Evolutionary conservation across 2,888 invertebrate species (phyloP).

Genomic region (Baronia brevicornis): DNA sequence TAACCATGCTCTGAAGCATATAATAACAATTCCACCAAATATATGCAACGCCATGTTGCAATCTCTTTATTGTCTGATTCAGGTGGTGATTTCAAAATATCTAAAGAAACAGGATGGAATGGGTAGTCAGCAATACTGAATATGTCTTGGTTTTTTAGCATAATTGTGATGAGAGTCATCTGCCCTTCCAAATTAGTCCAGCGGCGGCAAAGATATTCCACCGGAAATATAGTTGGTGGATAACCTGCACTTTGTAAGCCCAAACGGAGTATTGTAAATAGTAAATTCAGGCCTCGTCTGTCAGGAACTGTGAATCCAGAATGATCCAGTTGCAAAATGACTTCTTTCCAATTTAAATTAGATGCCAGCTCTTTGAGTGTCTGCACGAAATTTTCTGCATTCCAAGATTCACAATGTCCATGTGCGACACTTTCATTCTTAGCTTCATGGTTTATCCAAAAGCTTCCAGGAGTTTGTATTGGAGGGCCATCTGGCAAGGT

Average conservation of each 20-base stretch:
- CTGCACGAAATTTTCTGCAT: conserved; percentile 94
- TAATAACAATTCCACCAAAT: conserved; percentile 91
- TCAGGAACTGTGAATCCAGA: conserved; percentile 92
- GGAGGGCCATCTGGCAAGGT: conserved; percentile 80
- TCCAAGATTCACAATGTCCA: conserved; percentile 83
- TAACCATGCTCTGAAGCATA: conserved; percentile 91
- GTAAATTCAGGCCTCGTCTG: conserved; percentile 86
- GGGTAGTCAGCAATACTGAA: conserved; percentile 96
- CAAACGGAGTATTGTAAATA: conserved; percentile 87
- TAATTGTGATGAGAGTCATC: conserved; percentile 89
- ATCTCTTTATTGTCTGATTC: conserved; percentile 97
- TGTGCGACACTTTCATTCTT: conserved; percentile 69
- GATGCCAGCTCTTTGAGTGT: conserved; percentile 92
- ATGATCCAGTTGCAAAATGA: conserved; percentile 93
- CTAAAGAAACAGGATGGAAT: conserved; percentile 89
- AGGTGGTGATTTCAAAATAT: conserved; percentile 93
- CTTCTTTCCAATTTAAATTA: conserved; percentile 93
- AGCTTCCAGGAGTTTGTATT: conserved; percentile 79
- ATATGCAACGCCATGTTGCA: conserved; percentile 93
- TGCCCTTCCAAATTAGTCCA: conserved; percentile 97
- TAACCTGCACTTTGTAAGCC: conserved; percentile 87
- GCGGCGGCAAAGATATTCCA: conserved; percentile 90
- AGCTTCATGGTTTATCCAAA: conserved; percentile 76
- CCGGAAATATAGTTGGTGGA: conserved; percentile 85
- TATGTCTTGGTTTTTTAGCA: conserved; percentile 93